These are phyloP conservation scores for Chalcis sispes DNA, from an alignment of 2,888 invertebrate genomes.

Conservation along the genomic window DNA sequence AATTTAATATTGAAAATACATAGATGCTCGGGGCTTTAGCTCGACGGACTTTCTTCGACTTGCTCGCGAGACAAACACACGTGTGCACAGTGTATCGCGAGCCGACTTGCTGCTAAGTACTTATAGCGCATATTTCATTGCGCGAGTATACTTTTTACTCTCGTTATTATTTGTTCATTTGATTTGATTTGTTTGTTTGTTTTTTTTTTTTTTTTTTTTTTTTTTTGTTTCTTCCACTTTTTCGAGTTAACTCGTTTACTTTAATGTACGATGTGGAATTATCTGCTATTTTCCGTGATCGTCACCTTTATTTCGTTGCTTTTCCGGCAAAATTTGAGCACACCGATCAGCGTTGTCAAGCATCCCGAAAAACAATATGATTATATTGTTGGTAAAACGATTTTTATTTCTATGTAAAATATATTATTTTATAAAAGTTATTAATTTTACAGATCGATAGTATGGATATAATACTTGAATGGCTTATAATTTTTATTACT, in stretches of 20 bases:
- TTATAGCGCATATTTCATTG: too few species aligned
- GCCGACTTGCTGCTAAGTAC: not conserved
- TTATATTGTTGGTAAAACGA: conserved; percentile 72
- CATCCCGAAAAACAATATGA: conserved; percentile 68
- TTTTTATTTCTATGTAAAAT: not conserved
- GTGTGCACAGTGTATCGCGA: conserved; percentile 30
- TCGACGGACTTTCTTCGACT: too few species aligned
- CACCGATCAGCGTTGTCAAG: conserved; percentile 67
- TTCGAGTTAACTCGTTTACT: too few species aligned
- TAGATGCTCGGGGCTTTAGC: conserved; percentile 28
- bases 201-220: not conserved
- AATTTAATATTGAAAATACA: conserved; percentile 72
- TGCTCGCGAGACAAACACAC: too few species aligned
- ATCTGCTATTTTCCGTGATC: conserved; percentile 64
- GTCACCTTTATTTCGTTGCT: conserved; percentile 66
- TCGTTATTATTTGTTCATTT: too few species aligned
- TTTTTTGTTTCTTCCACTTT: not conserved
- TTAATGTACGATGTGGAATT: conserved; percentile 72
- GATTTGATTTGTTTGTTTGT: not conserved
- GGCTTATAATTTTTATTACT: too few species aligned
- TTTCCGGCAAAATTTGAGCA: conserved; percentile 66
- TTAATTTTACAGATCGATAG: not conserved
- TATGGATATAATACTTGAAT: not conserved
- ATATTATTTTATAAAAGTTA: not conserved
- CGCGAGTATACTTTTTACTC: not conserved